Percentiles rank a stretch among this genome's conserved stretches.
Conservation (phyloP, 2,797 vertebrate species). For the Hylomyscus alleni region DNA sequence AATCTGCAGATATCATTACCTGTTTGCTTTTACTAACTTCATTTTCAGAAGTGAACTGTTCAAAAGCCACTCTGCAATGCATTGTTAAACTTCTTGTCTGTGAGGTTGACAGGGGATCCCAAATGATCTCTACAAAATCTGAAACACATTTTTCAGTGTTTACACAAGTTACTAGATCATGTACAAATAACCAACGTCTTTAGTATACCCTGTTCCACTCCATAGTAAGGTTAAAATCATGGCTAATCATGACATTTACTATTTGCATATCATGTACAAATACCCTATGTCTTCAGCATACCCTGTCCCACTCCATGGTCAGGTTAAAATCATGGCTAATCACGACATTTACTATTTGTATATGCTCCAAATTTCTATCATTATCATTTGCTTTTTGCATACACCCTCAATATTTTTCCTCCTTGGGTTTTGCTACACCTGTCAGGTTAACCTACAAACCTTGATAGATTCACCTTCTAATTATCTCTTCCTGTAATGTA, state of each 20-base stretch:
- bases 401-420: not conserved
- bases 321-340: not conserved
- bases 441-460: not conserved
- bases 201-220: not conserved
- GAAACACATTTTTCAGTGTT: conserved; percentile 62
- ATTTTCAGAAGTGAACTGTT: conserved; percentile 89
- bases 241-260: not conserved
- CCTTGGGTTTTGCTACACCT: not conserved
- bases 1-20: conserved; percentile 87
- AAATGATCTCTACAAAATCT: conserved; percentile 93
- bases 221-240: not conserved
- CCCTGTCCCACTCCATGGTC: not conserved
- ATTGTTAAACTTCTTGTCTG: conserved; percentile 92
- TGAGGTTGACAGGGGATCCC: conserved; percentile 94
- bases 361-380: not conserved
- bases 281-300: not conserved
- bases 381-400: not conserved
- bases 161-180: not conserved
- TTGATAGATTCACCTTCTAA: not conserved
- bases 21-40: conserved; percentile 92
- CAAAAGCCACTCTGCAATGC: conserved; percentile 91
- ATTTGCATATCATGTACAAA: not conserved
- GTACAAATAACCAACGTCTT: not conserved
- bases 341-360: not conserved
- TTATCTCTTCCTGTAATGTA: not conserved